These are phyloP conservation scores for Drosophila mulleri DNA, from an alignment of 2,888 invertebrate species.

Conservation along the genomic window DNA sequence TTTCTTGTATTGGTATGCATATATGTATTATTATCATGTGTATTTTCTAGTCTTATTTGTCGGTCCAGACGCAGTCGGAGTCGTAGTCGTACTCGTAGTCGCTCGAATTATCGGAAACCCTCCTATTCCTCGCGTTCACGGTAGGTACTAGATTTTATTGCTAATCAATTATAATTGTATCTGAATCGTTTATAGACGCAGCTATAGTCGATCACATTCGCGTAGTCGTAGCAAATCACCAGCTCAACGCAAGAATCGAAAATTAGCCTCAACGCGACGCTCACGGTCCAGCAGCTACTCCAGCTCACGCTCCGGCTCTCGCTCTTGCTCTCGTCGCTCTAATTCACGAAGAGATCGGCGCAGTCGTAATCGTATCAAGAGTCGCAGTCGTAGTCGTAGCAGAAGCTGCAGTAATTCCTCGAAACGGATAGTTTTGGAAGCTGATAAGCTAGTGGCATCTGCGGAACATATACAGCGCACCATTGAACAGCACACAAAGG, in stretches of 20 bases:
- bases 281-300: constrained; percentile 81
- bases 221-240: constrained; percentile 76
- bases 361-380: constrained; percentile 50
- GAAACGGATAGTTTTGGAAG: constrained; percentile 71
- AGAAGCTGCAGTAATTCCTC: constrained; percentile 58
- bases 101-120: constrained; percentile 74
- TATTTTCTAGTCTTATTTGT: constrained; percentile 56
- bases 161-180: neutral
- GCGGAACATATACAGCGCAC: constrained; percentile 83
- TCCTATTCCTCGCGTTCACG: constrained; percentile 79
- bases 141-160: constrained; percentile 29
- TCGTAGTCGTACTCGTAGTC: constrained; percentile 62
- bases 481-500: constrained; percentile 81
- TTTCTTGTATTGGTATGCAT: neutral
- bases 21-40: neutral
- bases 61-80: constrained; percentile 68
- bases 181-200: constrained; percentile 58
- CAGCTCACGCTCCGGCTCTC: constrained; percentile 71
- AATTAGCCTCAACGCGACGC: constrained; percentile 82
- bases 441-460: constrained; percentile 81
- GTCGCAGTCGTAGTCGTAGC: constrained; percentile 32
- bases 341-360: constrained; percentile 61
- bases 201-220: constrained; percentile 81
- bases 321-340: constrained; percentile 58
- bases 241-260: constrained; percentile 72